Percentiles rank a stretch among this genome's conserved stretches.
These are phyloP conservation scores for Paradisaea rubra DNA, from an alignment of 2,113 vertebrate species.

Conservation along the genomic window DNA sequence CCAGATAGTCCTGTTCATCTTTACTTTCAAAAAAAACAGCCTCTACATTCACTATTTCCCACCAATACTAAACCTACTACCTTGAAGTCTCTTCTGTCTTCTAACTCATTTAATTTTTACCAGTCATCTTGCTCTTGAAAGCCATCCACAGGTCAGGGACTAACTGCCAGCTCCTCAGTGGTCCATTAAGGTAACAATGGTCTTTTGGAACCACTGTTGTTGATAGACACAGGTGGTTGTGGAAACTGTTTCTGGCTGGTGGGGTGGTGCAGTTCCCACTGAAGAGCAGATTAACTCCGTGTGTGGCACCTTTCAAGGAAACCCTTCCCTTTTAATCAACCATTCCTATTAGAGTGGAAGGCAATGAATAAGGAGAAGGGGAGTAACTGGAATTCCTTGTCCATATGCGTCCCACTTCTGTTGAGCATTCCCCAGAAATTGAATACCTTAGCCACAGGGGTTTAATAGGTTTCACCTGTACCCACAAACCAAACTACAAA, in stretches of 20 bases:
- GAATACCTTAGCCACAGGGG: constrained; percentile 6
- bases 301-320: neutral
- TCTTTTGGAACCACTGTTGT: neutral
- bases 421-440: neutral
- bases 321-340: neutral
- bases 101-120: neutral
- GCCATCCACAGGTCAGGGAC: neutral
- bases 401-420: neutral
- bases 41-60: neutral
- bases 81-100: neutral
- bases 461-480: constrained; percentile 48
- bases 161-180: neutral
- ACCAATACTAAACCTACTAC: neutral
- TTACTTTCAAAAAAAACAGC: neutral
- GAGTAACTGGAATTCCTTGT: constrained; percentile 26
- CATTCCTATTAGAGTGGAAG: neutral
- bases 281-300: neutral
- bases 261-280: neutral
- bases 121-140: neutral
- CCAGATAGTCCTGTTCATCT: neutral
- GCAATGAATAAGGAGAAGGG: neutral
- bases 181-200: neutral
- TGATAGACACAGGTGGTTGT: neutral
- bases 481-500: neutral
- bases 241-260: neutral